Base-by-base conservation (phyloP, 2,113 vertebrate genomes). In the Macquaria ambigua region DNA sequence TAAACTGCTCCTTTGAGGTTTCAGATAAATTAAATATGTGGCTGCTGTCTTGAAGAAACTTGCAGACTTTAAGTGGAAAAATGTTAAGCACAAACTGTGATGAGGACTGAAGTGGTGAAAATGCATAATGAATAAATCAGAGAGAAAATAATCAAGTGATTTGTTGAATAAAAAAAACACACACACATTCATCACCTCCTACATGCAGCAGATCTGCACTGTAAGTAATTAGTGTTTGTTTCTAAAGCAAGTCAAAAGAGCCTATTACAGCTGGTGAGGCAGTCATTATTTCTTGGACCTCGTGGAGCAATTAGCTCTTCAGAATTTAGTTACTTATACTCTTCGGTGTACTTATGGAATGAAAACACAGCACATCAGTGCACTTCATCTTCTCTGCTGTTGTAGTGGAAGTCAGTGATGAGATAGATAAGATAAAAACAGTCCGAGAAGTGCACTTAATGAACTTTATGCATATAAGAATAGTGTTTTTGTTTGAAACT, bases 261-360 rank as follows among this genome's bases (percentile, higher is more conserved):
- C 59, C 73, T 14, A 56, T 89, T 86, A 71, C 71, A 64, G 77
- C 62, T 23, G 41, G 15, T 73, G 80, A 73, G 82, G 68, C 75
- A 72, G 74, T 59, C 74, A 82, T 89, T 89, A 81, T 39, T 85
- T 76, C 66, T 77, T 48, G 77, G 77, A 66, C 79, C 86, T 84
- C 37, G 52, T 1, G 25, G 82, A 81, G 84, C 88, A 91, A 91
- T 91, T 93, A 90, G 77, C 82, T 23, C 61, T 31, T 59, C 25
- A 61, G 53, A 63, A 53, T 73, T 77, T 71, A 63, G 14, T 77
- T 56, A 41, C 63, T 80, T 41, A 34, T 34, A 50, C 83, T 74
- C 84, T 75, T 77, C 67, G 21, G 55, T 34, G 74, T 55, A 20
- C 11, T 80, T 4, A n/a, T 53, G 70, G 58, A 74, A 15, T 48